Conservation (phyloP, 1,140 invertebrate species). For the Mycetomoellerius zeteki region DNA sequence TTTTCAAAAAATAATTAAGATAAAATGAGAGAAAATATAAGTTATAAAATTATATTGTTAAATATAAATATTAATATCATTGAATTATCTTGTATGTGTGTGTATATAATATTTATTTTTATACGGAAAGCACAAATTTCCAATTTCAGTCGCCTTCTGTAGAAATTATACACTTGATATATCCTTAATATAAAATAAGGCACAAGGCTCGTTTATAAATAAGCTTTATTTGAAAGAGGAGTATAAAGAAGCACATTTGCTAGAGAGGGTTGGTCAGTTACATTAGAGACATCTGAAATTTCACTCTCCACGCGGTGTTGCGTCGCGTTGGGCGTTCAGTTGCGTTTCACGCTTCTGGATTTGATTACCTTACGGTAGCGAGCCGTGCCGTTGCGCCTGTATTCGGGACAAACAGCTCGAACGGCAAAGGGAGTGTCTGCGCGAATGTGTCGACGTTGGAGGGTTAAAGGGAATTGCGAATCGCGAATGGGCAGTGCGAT, state of each 20-base stretch:
- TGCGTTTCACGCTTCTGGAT: conserved; percentile 72
- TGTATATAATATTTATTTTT: too few species aligned
- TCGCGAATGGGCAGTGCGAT: background rate
- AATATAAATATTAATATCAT: too few species aligned
- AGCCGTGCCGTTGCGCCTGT: conserved; percentile 12
- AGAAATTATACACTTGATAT: too few species aligned
- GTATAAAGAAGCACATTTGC: background rate
- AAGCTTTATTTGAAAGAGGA: background rate
- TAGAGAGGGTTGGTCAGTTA: conserved; percentile 31
- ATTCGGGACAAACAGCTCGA: conserved; percentile 51
- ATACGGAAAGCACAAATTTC: too few species aligned
- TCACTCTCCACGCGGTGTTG: conserved; percentile 48
- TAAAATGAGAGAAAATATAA: too few species aligned
- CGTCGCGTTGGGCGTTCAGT: conserved; percentile 48
- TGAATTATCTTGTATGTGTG: too few species aligned
- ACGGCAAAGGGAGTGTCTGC: conserved; percentile 48
- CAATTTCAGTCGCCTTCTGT: too few species aligned
- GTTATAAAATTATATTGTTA: too few species aligned
- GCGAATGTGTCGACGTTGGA: conserved; percentile 45
- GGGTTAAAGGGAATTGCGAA: conserved; percentile 50
- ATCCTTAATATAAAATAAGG: too few species aligned
- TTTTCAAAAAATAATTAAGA: background rate
- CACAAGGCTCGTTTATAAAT: background rate
- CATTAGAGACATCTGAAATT: conserved; percentile 67
- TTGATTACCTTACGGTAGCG: conserved; percentile 65